Base-by-base conservation (phyloP, 2,797 vertebrate species). In the Esox lucius region DNA sequence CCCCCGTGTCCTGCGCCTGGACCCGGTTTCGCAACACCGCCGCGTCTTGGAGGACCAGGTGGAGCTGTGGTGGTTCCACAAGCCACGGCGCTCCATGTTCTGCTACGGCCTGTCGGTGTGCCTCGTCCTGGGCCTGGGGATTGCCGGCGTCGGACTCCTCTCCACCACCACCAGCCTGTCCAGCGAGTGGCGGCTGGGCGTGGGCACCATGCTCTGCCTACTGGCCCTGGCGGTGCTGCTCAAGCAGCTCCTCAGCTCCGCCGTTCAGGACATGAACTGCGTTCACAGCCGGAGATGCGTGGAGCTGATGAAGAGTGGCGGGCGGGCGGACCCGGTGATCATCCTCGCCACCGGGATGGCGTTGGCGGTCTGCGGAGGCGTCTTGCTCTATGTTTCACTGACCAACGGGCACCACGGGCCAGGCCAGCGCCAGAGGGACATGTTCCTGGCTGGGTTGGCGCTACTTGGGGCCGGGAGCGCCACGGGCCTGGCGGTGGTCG, bases 251-350 rank as follows among this genome's bases (percentile, higher is more conserved):
- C 92, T 99, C 85, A 98, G 97, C 90, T 99, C 97, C 0, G 98
- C 98, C 0, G 93, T 99, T 80, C 98, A 99, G 93, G 98, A 99
- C 92, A 99, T 98, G 97, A 97, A 98, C 85, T 99, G 98, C 26
- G 88, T 99, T 71, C 95, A 78, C 76, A 96, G 94, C 80, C 90
- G 95, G 24, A 93, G 91, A 0, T 95, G 95, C 4, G 96, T 99
- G 0, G 92, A 96, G 71, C 93, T 95, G 81, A 91, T 99, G 78
- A 96, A 95, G 88, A 99, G 97, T 0, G 98, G 97, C 0, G 98
- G 98, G 1, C 90, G 91, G 13, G 94, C 92, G 0, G 97, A 99
- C 76, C 94, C 94, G 0, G 83, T 93, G 0, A 88, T 98, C 67
- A 89, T 96, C 67, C 87, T 96, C 69, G 90, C 96, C 75, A 91